Percentiles rank a stretch among this genome's conserved stretches.
These are phyloP conservation scores for Wasmannia auropunctata DNA, from an alignment of 1,140 invertebrate species.

Conservation along the genomic window DNA sequence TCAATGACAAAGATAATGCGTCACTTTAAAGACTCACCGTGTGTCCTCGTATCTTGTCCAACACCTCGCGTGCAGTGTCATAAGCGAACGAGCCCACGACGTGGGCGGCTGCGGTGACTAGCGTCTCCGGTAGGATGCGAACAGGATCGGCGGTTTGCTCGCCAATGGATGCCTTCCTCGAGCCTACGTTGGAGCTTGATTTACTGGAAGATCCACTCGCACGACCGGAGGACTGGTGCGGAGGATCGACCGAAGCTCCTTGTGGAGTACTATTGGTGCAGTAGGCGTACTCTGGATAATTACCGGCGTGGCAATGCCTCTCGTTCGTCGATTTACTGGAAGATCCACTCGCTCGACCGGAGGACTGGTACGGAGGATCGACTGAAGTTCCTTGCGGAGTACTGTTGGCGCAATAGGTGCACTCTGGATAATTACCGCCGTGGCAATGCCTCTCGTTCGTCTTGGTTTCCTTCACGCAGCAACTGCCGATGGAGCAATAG, in stretches of 20 bases:
- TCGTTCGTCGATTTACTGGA: no score
- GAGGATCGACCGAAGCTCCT: neutral
- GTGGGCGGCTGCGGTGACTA: constrained; percentile 25
- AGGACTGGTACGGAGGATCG: neutral
- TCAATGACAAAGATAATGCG: neutral
- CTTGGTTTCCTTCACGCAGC: neutral
- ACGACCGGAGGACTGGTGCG: neutral
- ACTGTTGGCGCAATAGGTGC: neutral
- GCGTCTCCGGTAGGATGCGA: constrained; percentile 22
- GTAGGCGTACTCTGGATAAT: neutral
- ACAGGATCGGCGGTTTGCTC: neutral
- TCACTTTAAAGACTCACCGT: constrained; percentile 14
- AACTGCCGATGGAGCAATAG: no score
- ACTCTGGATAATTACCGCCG: neutral
- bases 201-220: neutral
- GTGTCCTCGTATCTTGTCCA: constrained; percentile 22
- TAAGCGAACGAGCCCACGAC: constrained; percentile 28
- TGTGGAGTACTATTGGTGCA: neutral
- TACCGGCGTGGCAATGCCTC: no score
- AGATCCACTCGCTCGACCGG: neutral
- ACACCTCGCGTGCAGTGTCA: constrained; percentile 14
- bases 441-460: no score
- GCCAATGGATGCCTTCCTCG: neutral
- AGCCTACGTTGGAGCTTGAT: neutral
- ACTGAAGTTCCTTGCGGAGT: neutral